Evolutionary conservation across 2,888 invertebrate species (phyloP), one percentile per base, ranked within the genome.

Genomic region (Dolichomitus sp.): DNA sequence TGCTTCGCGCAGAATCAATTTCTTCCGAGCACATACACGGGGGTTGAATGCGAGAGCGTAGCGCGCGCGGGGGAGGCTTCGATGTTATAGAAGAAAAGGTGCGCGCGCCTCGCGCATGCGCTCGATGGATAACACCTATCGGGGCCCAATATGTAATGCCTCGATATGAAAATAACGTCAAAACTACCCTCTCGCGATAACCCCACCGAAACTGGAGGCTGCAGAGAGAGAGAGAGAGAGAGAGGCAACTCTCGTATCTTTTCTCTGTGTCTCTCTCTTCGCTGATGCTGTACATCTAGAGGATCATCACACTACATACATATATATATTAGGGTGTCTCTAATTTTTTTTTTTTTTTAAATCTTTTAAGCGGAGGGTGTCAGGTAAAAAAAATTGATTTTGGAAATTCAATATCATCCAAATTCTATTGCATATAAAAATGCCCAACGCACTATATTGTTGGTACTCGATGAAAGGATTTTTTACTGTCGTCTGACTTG

Each of bases 1-100:
- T 40, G 76, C 81, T 85, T 86, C 91, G 91, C 91, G 91, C 91
- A 91, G 91, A 91, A 91, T 91, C 91, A 91, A 91, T 91, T 91
- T 91, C 90, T 88, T 90, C 87, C 80, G 61, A 72, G 80, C 14
- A 59, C 68, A 52, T 52, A 63, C 17, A 68, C 59, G 40, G 68
- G 23, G 42, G 14, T 11, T 40, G 23, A 45, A 17, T 3, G 27
- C 17, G 37, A 33, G 50, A 52, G 50, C 14, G 52, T 30, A n/a
- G 7, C 11, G 9, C 23, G 23, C 27, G 17, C 17, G 33, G 59
- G 37, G 59, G 1, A 45, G 2, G 12, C 30, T 30, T 50, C 48
- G 59, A 74, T 57, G 45, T 40, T 63, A 40, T 57, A 59, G 72
- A 78, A 73, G 80, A 69, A 37, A 23, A 65, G 57, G 80, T 77